Conservation (phyloP, 2,113 vertebrate genomes). For the Myrmecophaga tridactyla region DNA sequence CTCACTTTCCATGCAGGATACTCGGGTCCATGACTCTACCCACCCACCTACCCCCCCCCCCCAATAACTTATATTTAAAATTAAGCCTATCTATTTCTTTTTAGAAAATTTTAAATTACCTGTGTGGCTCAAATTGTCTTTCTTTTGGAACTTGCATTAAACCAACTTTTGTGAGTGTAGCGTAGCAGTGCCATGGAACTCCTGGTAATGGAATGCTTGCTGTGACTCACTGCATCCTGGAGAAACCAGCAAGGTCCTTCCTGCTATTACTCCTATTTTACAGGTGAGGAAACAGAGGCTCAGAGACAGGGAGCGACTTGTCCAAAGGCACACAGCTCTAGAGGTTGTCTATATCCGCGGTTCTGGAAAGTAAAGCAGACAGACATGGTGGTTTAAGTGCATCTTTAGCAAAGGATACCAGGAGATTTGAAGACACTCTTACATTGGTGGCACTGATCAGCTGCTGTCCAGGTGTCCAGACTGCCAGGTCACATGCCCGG, state of each 20-base stretch:
- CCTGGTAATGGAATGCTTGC: fast-evolving
- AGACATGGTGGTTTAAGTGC: not conserved
- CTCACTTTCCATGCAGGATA: too few species aligned
- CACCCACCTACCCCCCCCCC: too few species aligned
- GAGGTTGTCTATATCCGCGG: not conserved
- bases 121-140: fast-evolving
- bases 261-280: not conserved
- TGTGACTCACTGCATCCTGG: fast-evolving
- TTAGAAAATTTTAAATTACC: not conserved
- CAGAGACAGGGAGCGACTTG: not conserved
- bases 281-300: not conserved
- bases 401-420: too few species aligned
- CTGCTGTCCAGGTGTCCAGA: fast-evolving
- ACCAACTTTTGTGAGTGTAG: fast-evolving
- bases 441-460: not conserved
- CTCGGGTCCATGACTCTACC: too few species aligned
- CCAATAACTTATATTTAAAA: not conserved
- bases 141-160: not conserved
- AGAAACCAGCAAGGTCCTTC: fast-evolving
- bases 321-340: fast-evolving
- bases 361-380: not conserved
- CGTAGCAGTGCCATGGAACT: fast-evolving
- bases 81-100: not conserved
- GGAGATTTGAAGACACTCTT: not conserved
- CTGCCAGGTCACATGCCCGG: not conserved